Evolutionary conservation across 1,140 invertebrate species (phyloP), one percentile per base, ranked within the genome.

Genomic region (Oscheius sp.): DNA sequence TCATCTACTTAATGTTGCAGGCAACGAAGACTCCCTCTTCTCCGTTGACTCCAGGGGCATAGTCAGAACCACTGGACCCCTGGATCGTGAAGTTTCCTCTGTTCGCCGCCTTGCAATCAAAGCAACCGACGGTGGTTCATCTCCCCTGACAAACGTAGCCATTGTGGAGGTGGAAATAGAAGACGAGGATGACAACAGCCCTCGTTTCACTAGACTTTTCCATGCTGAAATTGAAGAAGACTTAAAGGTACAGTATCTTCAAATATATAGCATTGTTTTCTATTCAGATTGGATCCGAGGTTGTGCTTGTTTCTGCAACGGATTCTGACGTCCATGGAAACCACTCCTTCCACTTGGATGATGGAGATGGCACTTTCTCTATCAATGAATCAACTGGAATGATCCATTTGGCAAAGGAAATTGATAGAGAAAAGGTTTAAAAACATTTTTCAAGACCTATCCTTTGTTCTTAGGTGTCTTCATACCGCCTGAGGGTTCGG

Each of bases 181-280:
- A 20, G 94, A 97, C 82, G 93, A 94, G 85, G 97, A 97, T 86
- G 94, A 97, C 84, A 95, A 95, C 85, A 92, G 92, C 10, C 94
- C 94, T 0, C 88, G 91, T 73, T 97, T 97, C 83, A 95, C 93
- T 0, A 86, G 93, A 58, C 85, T 95, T 0, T 96, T 95, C 84
- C 93, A 91, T 80, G 91, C 94, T 0, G 95, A 95, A 82, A 92
- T 98, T 0, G 95, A 93, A 0, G 95, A 97, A 87, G 95, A 97
- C 85, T 90, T 92, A 0, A 91, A 92, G 75, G 89, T 95, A 36
- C 93, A 92, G 1, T 10, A 7, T 42, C 7, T n/a, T 42, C n/a
- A 13, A 63, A 63, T 34, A 26, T 15, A 13, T 36, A 32, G 35
- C 15, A 36, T 63, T 29, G 10, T 7, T n/a, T 0, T 34, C 23